Base-by-base conservation (phyloP, 2,888 invertebrate species). In the Allygus modestus region DNA sequence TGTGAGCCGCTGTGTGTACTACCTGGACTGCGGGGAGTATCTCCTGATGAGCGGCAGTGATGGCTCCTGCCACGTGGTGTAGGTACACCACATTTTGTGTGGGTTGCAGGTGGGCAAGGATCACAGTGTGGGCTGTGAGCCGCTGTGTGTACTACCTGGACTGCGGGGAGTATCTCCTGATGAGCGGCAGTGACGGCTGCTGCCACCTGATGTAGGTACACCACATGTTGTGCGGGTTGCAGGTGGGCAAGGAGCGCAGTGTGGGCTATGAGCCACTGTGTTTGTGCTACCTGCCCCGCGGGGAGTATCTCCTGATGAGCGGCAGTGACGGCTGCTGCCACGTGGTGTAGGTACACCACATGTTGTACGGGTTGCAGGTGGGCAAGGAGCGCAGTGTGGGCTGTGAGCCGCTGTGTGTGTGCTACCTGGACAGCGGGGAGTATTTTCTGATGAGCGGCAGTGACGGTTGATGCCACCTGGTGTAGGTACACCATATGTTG, bases 361-460 rank as follows among this genome's bases (percentile, higher is more conserved):
- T n/a, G n/a, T n/a, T n/a, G n/a, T n/a, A n/a, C n/a, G n/a, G n/a
- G n/a, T n/a, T n/a, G 15, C 84, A 93, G 92, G 90, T 92, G 84
- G 92, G 91, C 43, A 93, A 93, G 88, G 93, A 93, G 86, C 88
- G 92, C 23, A 87, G 88, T 23, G 89, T 94, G 43, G 92, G 92
- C 73, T 97, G 95, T 90, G 97, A 97, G 89, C 96, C 97, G 0
- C 92, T 96, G 79, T 94, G 94, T 88, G 91, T 97, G 17, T 92
- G 92, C 81, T 96, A 96, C 91, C 96, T 97, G 89, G 92, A 93
- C 28, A 93, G 93, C 88, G 97, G 97, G 2, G 97, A 97, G 89
- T 97, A 96, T 89, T 92, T 97, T 81, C 91, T 97, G 28, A 93
- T 97, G 28, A 93, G 94, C 84, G 98, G 98, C 0, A 94, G 96